These are phyloP conservation scores for Physella acuta DNA, from an alignment of 1,140 invertebrate genomes.

Conservation along the genomic window DNA sequence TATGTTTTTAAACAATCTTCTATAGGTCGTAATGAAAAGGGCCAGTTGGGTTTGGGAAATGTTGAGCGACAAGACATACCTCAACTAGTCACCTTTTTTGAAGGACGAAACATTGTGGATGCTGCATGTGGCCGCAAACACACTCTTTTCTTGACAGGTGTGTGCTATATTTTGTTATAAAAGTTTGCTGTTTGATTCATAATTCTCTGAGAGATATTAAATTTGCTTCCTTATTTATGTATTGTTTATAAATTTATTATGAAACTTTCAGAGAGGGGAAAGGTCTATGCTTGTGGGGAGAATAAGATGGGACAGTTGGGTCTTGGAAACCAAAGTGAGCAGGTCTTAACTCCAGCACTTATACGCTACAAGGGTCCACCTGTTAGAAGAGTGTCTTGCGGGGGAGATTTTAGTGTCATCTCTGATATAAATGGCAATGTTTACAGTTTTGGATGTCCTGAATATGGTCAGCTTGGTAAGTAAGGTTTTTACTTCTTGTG, in stretches of 20 bases:
- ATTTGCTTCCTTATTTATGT: slow-evolving; percentile 3
- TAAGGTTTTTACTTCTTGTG: not conserved
- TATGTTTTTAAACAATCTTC: no score
- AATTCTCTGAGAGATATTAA: not conserved
- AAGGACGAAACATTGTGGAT: slow-evolving; percentile 78
- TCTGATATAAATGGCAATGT: slow-evolving; percentile 84
- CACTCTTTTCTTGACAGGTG: slow-evolving; percentile 82
- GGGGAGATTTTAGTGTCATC: slow-evolving; percentile 88
- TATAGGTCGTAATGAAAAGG: slow-evolving; percentile 75
- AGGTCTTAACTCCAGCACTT: slow-evolving; percentile 68
- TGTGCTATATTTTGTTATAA: slow-evolving; percentile 14
- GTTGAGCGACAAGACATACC: slow-evolving; percentile 74
- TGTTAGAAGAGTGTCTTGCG: slow-evolving; percentile 82
- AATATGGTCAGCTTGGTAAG: slow-evolving; percentile 83
- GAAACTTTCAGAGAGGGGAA: slow-evolving; percentile 71
- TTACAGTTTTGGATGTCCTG: slow-evolving; percentile 88
- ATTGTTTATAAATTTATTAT: slow-evolving; percentile 5
- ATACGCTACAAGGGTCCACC: slow-evolving; percentile 70
- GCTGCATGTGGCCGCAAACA: slow-evolving; percentile 86
- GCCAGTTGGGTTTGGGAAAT: slow-evolving; percentile 85
- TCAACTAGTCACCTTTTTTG: slow-evolving; percentile 72
- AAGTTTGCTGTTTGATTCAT: not conserved
- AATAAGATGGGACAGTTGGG: slow-evolving; percentile 91
- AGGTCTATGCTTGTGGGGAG: slow-evolving; percentile 84
- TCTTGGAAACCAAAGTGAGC: slow-evolving; percentile 71